Evolutionary conservation across 2,797 vertebrate genomes (phyloP).

Genomic region (Spatula clypeata): DNA sequence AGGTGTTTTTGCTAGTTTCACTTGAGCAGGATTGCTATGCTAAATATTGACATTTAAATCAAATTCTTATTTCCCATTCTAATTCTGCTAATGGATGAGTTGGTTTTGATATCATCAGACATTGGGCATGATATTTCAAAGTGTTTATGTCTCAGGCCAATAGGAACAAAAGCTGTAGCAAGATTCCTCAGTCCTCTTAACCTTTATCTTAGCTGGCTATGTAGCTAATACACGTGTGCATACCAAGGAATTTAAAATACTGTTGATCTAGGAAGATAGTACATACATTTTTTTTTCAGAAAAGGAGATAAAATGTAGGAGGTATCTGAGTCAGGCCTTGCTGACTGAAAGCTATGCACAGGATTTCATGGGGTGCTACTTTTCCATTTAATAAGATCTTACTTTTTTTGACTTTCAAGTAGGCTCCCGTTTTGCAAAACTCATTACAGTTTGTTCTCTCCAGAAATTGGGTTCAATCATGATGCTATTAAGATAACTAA

Average conservation of each 20-base stretch:
- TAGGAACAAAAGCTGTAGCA: neutral
- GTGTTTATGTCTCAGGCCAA: neutral
- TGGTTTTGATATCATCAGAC: neutral
- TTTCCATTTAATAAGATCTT: neutral
- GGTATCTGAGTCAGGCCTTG: neutral
- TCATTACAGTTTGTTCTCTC: slow-evolving; percentile 28
- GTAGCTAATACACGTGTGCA: neutral
- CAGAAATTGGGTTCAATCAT: slow-evolving; percentile 41
- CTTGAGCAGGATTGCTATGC: neutral
- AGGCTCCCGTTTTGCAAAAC: slow-evolving; percentile 2
- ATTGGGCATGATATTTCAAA: neutral
- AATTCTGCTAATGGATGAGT: neutral
- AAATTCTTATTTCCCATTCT: neutral
- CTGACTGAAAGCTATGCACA: neutral
- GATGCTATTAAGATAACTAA: slow-evolving; percentile 58
- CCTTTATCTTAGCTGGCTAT: neutral
- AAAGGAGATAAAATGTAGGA: neutral
- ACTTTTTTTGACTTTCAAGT: slow-evolving; percentile 2
- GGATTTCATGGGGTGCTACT: neutral
- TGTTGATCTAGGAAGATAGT: neutral
- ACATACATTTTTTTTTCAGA: neutral
- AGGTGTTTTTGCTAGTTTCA: neutral
- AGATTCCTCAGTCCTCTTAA: neutral
- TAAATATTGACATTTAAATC: neutral
- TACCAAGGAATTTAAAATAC: neutral